Evolutionary conservation across 2,113 vertebrate species (phyloP).

Genomic region (Percopsis transmontana): DNA sequence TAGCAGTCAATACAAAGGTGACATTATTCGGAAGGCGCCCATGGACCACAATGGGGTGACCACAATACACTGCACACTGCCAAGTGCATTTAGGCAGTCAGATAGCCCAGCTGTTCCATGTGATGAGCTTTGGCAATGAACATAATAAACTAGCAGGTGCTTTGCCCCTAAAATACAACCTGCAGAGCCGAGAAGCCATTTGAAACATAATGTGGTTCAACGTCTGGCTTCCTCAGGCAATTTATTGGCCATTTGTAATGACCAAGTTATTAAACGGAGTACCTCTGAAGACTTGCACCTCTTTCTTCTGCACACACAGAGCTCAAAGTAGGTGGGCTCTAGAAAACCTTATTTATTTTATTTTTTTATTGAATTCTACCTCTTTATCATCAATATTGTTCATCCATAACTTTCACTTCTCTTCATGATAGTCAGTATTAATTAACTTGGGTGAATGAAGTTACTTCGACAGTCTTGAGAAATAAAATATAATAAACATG

Average conservation of each 20-base stretch:
- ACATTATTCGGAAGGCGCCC: conserved; percentile 7
- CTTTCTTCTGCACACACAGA: background rate
- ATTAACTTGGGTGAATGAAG: background rate
- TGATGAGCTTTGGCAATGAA: conserved; percentile 8
- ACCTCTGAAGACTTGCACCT: background rate
- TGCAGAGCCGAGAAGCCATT: background rate
- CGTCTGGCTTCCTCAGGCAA: conserved; percentile 16
- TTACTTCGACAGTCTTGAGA: too few species aligned
- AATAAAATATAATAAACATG: background rate
- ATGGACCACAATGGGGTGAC: background rate
- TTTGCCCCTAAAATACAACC: conserved; percentile 8
- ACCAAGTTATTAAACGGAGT: background rate
- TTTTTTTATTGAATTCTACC: background rate
- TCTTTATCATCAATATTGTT: background rate
- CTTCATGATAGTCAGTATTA: background rate
- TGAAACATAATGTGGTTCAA: conserved; percentile 6
- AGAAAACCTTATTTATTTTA: background rate
- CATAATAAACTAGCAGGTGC: conserved; percentile 7
- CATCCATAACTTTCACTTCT: background rate
- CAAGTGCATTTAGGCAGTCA: background rate
- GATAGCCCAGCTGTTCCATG: background rate
- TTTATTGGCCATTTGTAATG: conserved; percentile 16
- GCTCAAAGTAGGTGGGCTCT: background rate
- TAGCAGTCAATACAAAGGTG: background rate
- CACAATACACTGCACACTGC: background rate